Evolutionary conservation across 2,113 vertebrate species (phyloP), one percentile per base, ranked within the genome.

Genomic region (Prunella fulvescens): DNA sequence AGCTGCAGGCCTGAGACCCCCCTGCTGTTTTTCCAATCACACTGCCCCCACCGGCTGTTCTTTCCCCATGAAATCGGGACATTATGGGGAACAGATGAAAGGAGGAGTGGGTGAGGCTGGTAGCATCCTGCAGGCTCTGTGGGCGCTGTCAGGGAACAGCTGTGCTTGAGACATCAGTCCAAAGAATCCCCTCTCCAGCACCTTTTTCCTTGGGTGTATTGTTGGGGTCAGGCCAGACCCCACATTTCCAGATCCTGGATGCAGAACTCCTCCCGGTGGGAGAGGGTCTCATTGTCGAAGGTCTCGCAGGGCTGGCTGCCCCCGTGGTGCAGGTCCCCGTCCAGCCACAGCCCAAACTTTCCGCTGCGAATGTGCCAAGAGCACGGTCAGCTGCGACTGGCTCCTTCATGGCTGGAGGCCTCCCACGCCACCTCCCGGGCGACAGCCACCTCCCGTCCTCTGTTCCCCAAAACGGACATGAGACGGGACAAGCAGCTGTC

Each of bases 321-420:
- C 2, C 99, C 98, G 0, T 35, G 98, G 61, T 98, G 98, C 95
- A 99, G 96, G 88, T 99, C 98, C 47, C 98, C 96, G 4, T 99
- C 99, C 96, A 99, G 82, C 99, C 99, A 99, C 91, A 99, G 96
- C 39, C 98, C 99, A 71, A 98, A 99, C 48, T 97, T 97, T 1
- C 98, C 98, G 6, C 99, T 99, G 69, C 22, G 74, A 64, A 96
- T 4, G 45, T 81, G 48, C 91, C 77, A 23, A 86, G 4, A 18
- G 35, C 35, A 3, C 0, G 0, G 24, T 70, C 19, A 28, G 70
- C 47, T 11, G 20, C 7, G 15, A 20, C 50, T 12, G 54, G 40
- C 50, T 18, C 6, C 62, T 74, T 9, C 7, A 0, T 9, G 31
- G 47, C 62, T 29, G 47, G 53, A 61, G 22, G 26, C 20, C 37